These are phyloP conservation scores for Anagrus nilaparvatae DNA, from an alignment of 1,140 invertebrate species.

Conservation along the genomic window DNA sequence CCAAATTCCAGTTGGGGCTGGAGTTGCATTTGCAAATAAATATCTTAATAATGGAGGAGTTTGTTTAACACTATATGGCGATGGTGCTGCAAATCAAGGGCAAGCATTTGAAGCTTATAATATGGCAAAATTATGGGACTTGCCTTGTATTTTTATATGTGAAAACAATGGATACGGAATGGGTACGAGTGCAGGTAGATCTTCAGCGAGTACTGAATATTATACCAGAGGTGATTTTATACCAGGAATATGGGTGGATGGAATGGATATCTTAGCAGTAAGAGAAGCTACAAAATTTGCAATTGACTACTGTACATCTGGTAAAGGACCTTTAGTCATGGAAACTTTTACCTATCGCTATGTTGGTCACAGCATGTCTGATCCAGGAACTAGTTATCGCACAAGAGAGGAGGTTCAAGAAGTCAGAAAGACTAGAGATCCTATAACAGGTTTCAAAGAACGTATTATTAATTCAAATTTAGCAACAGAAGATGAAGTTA, in stretches of 20 bases:
- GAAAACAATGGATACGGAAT: constrained; percentile 98
- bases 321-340: constrained; percentile 82
- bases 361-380: background rate
- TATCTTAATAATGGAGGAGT: constrained; percentile 75
- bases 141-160: constrained; percentile 90
- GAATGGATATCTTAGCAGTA: constrained; percentile 93
- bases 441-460: background rate
- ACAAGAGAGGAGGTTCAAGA: constrained; percentile 2
- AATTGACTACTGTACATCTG: constrained; percentile 64
- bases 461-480: too few relatives aligned
- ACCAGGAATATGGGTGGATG: constrained; percentile 84
- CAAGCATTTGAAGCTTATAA: constrained; percentile 74
- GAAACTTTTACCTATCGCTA: constrained; percentile 59
- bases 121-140: constrained; percentile 78
- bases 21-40: constrained; percentile 84
- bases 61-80: constrained; percentile 84
- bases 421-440: constrained; percentile 6
- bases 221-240: constrained; percentile 91
- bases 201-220: constrained; percentile 81
- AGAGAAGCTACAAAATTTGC: constrained; percentile 77
- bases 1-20: constrained; percentile 87
- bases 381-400: background rate
- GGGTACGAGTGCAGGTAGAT: constrained; percentile 83
- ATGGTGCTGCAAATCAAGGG: constrained; percentile 94
- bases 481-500: too few relatives aligned